Percentiles rank a stretch among this genome's conserved stretches.
phyloP scores from a whole-genome alignment of 1,140 invertebrate species.

The Lamellibrachia luymesi region DNA sequence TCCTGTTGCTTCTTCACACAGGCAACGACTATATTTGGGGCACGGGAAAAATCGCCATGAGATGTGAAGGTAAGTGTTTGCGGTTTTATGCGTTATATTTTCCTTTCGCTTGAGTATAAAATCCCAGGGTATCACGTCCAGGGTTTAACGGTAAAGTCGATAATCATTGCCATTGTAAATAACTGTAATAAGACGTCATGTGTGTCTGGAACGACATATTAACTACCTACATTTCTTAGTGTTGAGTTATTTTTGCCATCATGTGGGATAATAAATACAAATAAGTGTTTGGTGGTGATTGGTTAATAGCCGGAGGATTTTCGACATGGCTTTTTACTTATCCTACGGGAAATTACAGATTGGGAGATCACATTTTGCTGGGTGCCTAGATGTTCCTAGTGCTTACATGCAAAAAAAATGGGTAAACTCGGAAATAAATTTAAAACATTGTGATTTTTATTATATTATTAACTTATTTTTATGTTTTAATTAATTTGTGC shows the following conservation, averaged over 20 bases:
- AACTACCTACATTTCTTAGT: constrained; percentile 61
- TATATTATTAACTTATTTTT: neutral
- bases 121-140: neutral
- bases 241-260: neutral
- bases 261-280: neutral
- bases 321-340: too few species aligned
- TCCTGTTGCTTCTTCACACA: constrained; percentile 42
- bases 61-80: constrained; percentile 59
- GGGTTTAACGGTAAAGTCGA: neutral
- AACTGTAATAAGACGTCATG: constrained; percentile 30
- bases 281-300: neutral
- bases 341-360: too few species aligned
- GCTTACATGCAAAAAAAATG: too few species aligned
- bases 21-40: constrained; percentile 69
- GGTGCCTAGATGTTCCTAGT: too few species aligned
- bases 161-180: constrained; percentile 33
- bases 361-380: too few species aligned
- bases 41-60: constrained; percentile 61
- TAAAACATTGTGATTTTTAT: neutral
- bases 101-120: constrained; percentile 16
- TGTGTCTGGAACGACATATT: constrained; percentile 52
- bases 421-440: neutral
- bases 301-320: too few species aligned
- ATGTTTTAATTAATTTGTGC: neutral
- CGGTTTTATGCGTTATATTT: neutral